phyloP scores from a whole-genome alignment of 2,113 vertebrate species.

The Peromyscus leucopus region DNA sequence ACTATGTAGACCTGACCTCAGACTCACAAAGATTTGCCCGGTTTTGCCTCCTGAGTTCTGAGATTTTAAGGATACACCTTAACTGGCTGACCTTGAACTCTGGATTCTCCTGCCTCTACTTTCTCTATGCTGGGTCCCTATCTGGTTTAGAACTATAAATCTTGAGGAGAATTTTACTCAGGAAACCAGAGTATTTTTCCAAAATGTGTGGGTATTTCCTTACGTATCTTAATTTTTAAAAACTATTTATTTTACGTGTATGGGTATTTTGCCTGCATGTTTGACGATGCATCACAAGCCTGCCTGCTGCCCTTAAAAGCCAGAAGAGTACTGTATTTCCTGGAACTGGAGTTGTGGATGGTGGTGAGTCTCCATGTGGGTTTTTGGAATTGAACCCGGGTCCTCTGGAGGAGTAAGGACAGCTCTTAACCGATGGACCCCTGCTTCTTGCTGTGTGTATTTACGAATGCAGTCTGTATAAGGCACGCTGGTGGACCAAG shows the following conservation, averaged over 20 bases:
- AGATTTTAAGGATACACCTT: not conserved
- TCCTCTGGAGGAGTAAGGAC: not conserved
- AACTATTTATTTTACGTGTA: not conserved
- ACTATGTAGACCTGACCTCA: not conserved
- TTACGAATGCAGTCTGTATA: not conserved
- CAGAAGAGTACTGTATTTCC: not conserved
- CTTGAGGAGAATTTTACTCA: slow-evolving; percentile 36
- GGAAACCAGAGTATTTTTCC: not conserved
- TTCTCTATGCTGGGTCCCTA: not conserved
- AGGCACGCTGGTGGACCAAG: not conserved
- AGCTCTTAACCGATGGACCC: not conserved
- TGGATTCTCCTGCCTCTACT: too few species aligned
- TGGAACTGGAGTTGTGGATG: not conserved
- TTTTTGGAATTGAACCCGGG: not conserved
- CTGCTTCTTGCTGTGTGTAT: not conserved
- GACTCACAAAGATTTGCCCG: not conserved
- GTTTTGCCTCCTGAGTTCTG: not conserved
- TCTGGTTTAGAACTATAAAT: not conserved
- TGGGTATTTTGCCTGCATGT: not conserved
- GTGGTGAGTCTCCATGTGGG: not conserved
- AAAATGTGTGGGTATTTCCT: not conserved
- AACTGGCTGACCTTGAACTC: not conserved
- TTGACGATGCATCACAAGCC: too few species aligned
- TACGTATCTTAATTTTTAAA: not conserved
- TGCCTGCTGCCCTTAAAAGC: not conserved